Conservation (phyloP, 2,888 invertebrate genomes). For the Petrophora chlorosata region DNA sequence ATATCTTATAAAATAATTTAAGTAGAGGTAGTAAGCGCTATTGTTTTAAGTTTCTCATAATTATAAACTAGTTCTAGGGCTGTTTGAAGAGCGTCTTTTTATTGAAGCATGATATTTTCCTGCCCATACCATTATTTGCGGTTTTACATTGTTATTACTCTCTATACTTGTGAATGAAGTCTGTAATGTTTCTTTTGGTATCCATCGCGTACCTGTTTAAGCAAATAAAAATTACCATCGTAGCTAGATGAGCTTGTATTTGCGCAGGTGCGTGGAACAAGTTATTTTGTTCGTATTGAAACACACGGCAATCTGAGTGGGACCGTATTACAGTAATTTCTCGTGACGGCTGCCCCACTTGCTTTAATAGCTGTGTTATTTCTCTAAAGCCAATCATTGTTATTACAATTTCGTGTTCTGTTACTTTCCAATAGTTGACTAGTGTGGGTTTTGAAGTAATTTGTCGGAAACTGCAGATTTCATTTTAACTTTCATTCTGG, state of each 20-base stretch:
- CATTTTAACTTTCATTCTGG: too few relatives aligned
- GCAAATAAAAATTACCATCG: conserved; percentile 1
- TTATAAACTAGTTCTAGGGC: too few relatives aligned
- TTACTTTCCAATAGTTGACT: conserved; percentile 3
- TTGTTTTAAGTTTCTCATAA: too few relatives aligned
- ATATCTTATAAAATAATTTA: too few relatives aligned
- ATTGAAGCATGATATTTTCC: background rate
- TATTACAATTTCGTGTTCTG: conserved; percentile 10
- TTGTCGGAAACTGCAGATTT: background rate
- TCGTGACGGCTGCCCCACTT: conserved; percentile 28
- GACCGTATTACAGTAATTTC: conserved; percentile 23
- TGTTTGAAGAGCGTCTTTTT: background rate
- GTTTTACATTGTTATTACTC: too few relatives aligned
- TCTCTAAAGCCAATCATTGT: conserved; percentile 18
- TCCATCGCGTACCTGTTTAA: conserved; percentile 7
- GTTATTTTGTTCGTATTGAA: conserved; percentile 5
- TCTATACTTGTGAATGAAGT: conserved; percentile 1
- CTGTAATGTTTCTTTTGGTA: background rate
- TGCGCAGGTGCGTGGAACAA: conserved; percentile 9
- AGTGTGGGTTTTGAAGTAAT: background rate
- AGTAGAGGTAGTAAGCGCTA: too few relatives aligned
- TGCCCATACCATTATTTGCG: background rate
- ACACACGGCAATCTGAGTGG: background rate
- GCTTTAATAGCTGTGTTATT: conserved; percentile 22
- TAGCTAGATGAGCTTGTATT: conserved; percentile 6